Conservation (phyloP, 2,797 vertebrate species). For the Chrosomus eos region DNA sequence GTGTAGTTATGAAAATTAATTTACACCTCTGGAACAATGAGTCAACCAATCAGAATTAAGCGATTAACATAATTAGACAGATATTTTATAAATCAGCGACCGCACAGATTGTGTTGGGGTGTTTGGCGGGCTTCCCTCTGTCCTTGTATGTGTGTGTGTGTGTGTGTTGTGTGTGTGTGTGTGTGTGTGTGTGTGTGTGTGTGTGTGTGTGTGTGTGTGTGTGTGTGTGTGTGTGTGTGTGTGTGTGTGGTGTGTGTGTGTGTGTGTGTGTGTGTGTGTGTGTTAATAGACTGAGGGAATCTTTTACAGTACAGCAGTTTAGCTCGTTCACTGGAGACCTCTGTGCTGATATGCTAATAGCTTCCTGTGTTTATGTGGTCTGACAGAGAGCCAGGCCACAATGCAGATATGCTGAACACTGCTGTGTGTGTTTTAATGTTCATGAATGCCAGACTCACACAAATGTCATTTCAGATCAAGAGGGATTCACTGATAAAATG, state of each 20-base stretch:
- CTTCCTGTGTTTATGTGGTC: slow-evolving; percentile 53
- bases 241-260: neutral
- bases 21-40: neutral
- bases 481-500: neutral
- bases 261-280: slow-evolving; percentile 1
- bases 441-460: slow-evolving; percentile 22
- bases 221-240: neutral
- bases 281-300: slow-evolving; percentile 15
- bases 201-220: too few species aligned
- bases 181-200: too few species aligned
- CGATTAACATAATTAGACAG: neutral
- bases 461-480: slow-evolving; percentile 41
- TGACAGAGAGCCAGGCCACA: slow-evolving; percentile 38
- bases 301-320: slow-evolving; percentile 34
- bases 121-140: neutral
- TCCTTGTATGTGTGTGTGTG: neutral
- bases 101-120: neutral
- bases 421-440: slow-evolving; percentile 40
- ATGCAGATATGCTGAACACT: slow-evolving; percentile 28
- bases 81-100: slow-evolving; percentile 4
- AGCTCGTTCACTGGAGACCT: slow-evolving; percentile 34
- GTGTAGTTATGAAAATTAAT: neutral
- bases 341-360: slow-evolving; percentile 55
- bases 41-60: neutral
- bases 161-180: too few species aligned